These are phyloP conservation scores for Sparus aurata DNA, from an alignment of 2,797 vertebrate species.

Conservation along the genomic window DNA sequence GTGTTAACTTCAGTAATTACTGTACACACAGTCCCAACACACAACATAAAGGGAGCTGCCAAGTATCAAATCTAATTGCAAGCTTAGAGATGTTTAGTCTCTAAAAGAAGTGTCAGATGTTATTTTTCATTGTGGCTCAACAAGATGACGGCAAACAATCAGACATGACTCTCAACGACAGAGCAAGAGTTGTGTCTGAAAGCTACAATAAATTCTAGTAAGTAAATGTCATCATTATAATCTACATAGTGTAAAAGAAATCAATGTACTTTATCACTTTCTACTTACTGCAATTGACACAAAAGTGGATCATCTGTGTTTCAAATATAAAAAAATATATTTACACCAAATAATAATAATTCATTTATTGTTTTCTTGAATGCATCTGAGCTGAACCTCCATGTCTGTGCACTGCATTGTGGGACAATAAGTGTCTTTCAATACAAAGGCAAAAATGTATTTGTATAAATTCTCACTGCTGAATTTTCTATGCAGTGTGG, in stretches of 20 bases:
- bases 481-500: not conserved
- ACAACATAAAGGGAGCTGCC: constrained; percentile 28
- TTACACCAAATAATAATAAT: no score
- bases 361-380: no score
- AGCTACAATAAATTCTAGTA: not conserved
- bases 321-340: no score
- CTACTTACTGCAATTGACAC: not conserved
- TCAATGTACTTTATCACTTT: not conserved
- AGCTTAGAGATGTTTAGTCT: constrained; percentile 31
- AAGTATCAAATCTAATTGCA: constrained; percentile 38
- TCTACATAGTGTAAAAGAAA: not conserved
- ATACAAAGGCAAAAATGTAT: not conserved
- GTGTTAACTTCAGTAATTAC: not conserved
- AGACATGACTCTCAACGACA: constrained; percentile 3
- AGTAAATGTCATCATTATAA: not conserved
- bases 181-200: not conserved
- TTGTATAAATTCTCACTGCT: not conserved
- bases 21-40: not conserved
- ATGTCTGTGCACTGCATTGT: constrained; percentile 10
- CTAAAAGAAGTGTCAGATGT: constrained; percentile 8
- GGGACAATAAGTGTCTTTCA: not conserved
- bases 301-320: not conserved
- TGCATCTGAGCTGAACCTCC: not conserved
- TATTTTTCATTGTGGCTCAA: constrained; percentile 34
- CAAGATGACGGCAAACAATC: constrained; percentile 7